Base-by-base conservation (phyloP, 2,888 invertebrate genomes). In the Ectemnius cavifrons region DNA sequence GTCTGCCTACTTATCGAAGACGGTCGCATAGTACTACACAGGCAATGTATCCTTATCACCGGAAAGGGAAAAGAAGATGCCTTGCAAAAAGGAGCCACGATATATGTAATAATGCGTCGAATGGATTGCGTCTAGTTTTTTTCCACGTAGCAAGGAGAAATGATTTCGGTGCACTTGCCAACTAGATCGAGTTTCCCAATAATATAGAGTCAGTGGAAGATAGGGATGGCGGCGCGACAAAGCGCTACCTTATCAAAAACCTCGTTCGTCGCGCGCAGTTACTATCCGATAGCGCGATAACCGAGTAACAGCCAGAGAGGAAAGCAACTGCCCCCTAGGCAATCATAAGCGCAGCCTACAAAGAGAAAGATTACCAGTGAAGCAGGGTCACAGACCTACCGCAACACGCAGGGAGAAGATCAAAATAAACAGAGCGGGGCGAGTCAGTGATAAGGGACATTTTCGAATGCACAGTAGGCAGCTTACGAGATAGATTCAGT, bases 331-430 rank as follows among this genome's bases (percentile, higher is more conserved):
- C 16, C 52, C 14, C 16, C n/a, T 52, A 4, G 52, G n/a, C 16
- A 16, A 52, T 52, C 52, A 52, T 14, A 14, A 52, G 14, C 52
- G 52, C 16, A 14, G n/a, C 52, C n/a, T 52, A 6, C 52, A 52
- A 52, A 52, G n/a, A 52, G n/a, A 16, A 14, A 52, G 37, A 52
- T 16, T 52, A 13, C 8, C 52, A 52, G 16, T 16, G n/a, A 6
- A 16, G n/a, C 52, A 16, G 52, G 52, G 52, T 16, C 52, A 52
- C 16, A 52, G 52, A 52, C 52, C 52, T 52, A 52, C 52, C 52
- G 52, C 52, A 52, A 52, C 52, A 16, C 52, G 13, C 52, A 52
- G 16, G n/a, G 52, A 14, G 16, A 52, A 16, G 52, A 52, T 52
- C 52, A 52, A 52, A 52, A 52, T 16, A 52, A 52, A 52, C 16